Evolutionary conservation across 2,888 invertebrate species (phyloP).

Genomic region (Lagria hirta): DNA sequence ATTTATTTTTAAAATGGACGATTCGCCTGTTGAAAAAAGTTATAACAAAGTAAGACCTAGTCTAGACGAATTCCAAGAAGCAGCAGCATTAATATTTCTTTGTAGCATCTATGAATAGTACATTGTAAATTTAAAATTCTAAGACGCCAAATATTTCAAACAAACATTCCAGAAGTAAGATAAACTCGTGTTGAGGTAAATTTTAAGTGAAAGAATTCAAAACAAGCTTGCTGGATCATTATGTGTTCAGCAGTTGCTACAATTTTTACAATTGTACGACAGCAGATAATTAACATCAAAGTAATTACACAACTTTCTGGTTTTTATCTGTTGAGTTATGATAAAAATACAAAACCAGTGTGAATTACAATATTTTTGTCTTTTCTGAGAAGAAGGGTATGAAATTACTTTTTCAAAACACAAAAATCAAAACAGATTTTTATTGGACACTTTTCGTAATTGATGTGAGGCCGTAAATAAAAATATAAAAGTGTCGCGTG

Average conservation of each 20-base stretch:
- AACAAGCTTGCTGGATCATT: constrained; percentile 19
- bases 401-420: too few species aligned
- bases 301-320: constrained; percentile 5
- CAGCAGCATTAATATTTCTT: too few species aligned
- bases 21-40: too few species aligned
- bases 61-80: too few species aligned
- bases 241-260: constrained; percentile 13
- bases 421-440: constrained; percentile 25
- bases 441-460: constrained; percentile 27
- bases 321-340: too few species aligned
- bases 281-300: constrained; percentile 17
- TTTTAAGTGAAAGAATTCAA: constrained; percentile 25
- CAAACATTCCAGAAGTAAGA: constrained; percentile 24
- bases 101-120: constrained; percentile 17
- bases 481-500: constrained; percentile 33
- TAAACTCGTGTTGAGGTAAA: constrained; percentile 24
- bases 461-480: constrained; percentile 31
- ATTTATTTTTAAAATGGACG: too few species aligned
- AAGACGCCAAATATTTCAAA: constrained; percentile 12
- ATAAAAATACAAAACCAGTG: constrained; percentile 7
- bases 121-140: constrained; percentile 22
- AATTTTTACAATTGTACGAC: constrained; percentile 24
- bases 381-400: too few species aligned
- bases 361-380: constrained; percentile 20
- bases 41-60: too few species aligned